Evolutionary conservation across 1,140 invertebrate species (phyloP).

Genomic region (Tetragonula clypearis): DNA sequence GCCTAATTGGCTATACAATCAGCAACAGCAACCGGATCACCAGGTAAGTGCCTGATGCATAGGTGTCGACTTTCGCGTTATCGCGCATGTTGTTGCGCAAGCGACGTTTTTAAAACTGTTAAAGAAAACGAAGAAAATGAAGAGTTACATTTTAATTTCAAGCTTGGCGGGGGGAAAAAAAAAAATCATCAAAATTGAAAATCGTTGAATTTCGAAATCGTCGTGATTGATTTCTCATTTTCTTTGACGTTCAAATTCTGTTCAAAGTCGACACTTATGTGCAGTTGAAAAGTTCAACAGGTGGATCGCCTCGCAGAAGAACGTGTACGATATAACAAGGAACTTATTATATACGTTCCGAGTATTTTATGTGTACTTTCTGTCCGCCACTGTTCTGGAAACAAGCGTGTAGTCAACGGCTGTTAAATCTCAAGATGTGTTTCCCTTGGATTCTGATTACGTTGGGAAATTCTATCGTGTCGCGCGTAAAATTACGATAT

Average conservation of each 20-base stretch:
- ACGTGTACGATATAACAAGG: conserved; percentile 13
- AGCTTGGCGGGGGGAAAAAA: no score
- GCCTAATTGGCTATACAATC: conserved; percentile 64
- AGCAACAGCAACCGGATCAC: conserved; percentile 74
- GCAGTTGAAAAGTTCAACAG: conserved; percentile 19
- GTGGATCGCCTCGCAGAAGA: conserved; percentile 35
- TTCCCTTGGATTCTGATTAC: neutral
- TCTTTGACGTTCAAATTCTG: neutral
- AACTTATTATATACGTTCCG: neutral
- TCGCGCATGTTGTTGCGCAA: neutral
- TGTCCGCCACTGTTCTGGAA: conserved; percentile 19
- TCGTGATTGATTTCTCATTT: neutral
- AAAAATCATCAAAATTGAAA: neutral
- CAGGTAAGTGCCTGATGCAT: conserved; percentile 54
- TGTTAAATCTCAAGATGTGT: neutral
- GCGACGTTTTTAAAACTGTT: neutral
- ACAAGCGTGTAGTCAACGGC: conserved; percentile 57
- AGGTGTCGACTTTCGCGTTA: conserved; percentile 16
- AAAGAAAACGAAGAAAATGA: neutral
- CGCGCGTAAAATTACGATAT: neutral
- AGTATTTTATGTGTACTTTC: conserved; percentile 17
- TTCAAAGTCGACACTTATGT: conserved; percentile 35
- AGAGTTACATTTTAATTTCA: neutral
- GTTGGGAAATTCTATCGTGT: neutral
- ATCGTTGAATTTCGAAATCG: neutral